Evolutionary conservation across 2,113 vertebrate species (phyloP).

Genomic region (Perccottus glenii): DNA sequence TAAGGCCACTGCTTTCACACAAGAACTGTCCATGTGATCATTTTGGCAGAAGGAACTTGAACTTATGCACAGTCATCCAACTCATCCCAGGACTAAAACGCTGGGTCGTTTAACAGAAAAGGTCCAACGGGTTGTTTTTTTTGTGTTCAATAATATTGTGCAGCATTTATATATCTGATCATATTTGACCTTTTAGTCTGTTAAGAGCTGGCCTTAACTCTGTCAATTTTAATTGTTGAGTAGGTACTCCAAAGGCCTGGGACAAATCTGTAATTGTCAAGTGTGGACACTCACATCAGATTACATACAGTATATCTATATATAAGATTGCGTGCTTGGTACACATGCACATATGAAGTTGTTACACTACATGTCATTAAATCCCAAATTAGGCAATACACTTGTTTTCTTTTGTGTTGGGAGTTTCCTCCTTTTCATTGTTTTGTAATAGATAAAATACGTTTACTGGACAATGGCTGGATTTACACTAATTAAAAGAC

Average conservation of each 20-base stretch:
- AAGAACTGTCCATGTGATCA: constrained; percentile 6
- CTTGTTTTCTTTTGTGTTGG: constrained; percentile 37
- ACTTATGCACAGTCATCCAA: constrained; percentile 29
- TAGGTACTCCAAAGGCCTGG: constrained; percentile 67
- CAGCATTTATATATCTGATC: constrained; percentile 73
- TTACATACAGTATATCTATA: constrained; percentile 52
- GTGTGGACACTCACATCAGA: constrained; percentile 64
- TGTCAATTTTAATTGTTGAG: constrained; percentile 63
- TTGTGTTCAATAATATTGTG: constrained; percentile 55
- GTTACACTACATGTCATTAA: constrained; percentile 66
- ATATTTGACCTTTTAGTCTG: constrained; percentile 60
- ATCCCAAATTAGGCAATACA: constrained; percentile 66
- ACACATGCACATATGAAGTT: constrained; percentile 61
- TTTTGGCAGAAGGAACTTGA: constrained; percentile 40
- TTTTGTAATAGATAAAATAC: constrained; percentile 59
- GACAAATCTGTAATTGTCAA: constrained; percentile 60
- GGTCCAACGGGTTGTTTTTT: constrained; percentile 40
- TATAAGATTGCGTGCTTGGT: constrained; percentile 59
- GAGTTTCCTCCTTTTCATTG: constrained; percentile 49
- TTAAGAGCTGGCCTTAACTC: constrained; percentile 78
- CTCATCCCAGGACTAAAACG: constrained; percentile 36
- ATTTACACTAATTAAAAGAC: constrained; percentile 41
- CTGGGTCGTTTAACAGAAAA: constrained; percentile 11
- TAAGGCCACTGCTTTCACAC: constrained; percentile 19
- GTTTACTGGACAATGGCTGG: constrained; percentile 54